phyloP scores from a whole-genome alignment of 2,888 invertebrate genomes.

The Macrosoma leucophasiata region DNA sequence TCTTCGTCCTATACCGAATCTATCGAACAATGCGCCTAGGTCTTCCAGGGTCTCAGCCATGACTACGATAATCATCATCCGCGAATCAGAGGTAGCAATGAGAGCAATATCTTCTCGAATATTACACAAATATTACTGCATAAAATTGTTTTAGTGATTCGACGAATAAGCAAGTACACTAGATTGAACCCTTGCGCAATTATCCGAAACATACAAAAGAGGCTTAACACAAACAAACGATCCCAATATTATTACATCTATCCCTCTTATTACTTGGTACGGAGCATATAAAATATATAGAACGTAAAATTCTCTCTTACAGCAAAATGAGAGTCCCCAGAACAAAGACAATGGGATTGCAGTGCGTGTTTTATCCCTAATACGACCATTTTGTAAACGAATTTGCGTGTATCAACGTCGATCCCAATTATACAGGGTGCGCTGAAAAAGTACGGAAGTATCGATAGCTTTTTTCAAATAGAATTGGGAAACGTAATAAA shows the following conservation, averaged over 20 bases:
- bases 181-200: no score
- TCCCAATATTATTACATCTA: constrained; percentile 35
- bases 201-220: constrained; percentile 23
- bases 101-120: neutral
- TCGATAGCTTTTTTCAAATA: no score
- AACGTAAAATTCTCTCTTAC: constrained; percentile 36
- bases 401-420: constrained; percentile 22
- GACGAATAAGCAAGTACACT: constrained; percentile 2
- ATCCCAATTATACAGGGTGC: constrained; percentile 23
- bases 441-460: no score
- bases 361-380: constrained; percentile 59
- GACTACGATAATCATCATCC: no score
- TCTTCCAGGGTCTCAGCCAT: no score
- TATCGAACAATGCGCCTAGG: no score
- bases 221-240: constrained; percentile 29
- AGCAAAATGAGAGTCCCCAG: constrained; percentile 50
- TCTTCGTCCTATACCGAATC: no score
- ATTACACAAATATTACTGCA: neutral
- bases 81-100: no score
- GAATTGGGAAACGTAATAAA: no score
- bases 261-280: constrained; percentile 37
- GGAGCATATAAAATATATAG: constrained; percentile 36
- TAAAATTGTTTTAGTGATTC: constrained; percentile 1
- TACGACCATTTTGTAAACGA: constrained; percentile 51
- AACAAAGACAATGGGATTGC: constrained; percentile 42